Percentiles rank a stretch among this genome's conserved stretches.
Conservation (phyloP, 2,113 vertebrate genomes). For the Alouatta palliata region DNA sequence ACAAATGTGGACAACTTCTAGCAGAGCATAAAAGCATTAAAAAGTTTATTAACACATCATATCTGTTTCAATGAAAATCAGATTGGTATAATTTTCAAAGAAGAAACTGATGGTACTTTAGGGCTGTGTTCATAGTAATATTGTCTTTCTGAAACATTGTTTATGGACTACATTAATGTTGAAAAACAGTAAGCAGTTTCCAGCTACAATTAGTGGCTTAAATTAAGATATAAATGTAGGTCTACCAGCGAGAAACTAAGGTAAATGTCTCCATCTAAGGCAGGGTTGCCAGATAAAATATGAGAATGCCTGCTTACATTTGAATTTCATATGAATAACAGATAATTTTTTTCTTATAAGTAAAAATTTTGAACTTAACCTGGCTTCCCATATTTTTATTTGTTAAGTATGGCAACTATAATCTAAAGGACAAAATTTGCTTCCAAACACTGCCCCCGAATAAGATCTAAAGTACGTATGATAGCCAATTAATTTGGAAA, state of each 20-base stretch:
- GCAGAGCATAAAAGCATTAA: not conserved
- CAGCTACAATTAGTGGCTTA: constrained; percentile 38
- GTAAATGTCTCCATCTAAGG: not conserved
- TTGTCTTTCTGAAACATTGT: constrained; percentile 39
- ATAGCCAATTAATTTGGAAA: not conserved
- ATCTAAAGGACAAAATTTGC: constrained; percentile 23
- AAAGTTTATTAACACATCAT: not conserved
- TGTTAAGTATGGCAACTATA: not conserved
- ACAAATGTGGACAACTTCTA: not conserved
- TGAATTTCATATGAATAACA: constrained; percentile 48
- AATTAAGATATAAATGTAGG: not conserved
- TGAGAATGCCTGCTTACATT: not conserved
- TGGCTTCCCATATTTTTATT: constrained; percentile 2
- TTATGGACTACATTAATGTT: not conserved
- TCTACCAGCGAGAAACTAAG: not conserved
- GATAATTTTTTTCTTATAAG: constrained; percentile 26
- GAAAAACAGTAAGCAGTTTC: constrained; percentile 32
- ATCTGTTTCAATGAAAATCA: constrained; percentile 25
- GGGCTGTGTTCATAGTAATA: not conserved
- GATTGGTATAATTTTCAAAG: constrained; percentile 38
- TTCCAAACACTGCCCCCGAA: constrained; percentile 16
- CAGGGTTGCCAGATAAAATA: constrained; percentile 31
- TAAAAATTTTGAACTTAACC: constrained; percentile 29
- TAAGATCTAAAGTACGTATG: not conserved
- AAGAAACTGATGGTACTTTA: constrained; percentile 14